phyloP scores from a whole-genome alignment of 1,140 invertebrate species.

The Carposina sasakii region DNA sequence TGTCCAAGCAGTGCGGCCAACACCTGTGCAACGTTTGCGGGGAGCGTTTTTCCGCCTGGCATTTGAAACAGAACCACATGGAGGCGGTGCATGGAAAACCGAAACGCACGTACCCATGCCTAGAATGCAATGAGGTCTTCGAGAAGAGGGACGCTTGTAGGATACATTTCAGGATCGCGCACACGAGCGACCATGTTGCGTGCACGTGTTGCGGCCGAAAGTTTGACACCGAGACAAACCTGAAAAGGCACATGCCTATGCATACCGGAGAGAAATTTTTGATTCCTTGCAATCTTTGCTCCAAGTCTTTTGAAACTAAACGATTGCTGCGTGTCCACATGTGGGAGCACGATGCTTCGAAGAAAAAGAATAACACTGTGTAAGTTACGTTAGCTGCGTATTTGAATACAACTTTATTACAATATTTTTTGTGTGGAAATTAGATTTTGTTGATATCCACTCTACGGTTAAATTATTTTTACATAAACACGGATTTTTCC shows the following conservation, averaged over 20 bases:
- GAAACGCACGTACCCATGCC: constrained; percentile 34
- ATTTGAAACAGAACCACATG: constrained; percentile 33
- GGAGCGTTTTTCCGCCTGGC: constrained; percentile 39
- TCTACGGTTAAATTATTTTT: no score
- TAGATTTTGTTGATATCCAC: no score
- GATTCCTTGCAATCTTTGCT: constrained; percentile 64
- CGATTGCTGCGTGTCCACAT: constrained; percentile 38
- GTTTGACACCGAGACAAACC: constrained; percentile 35
- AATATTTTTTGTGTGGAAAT: no score
- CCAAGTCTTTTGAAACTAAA: constrained; percentile 29
- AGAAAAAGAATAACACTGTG: no score
- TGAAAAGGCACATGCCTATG: background rate
- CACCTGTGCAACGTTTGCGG: constrained; percentile 38
- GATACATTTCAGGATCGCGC: constrained; percentile 37
- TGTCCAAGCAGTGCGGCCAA: constrained; percentile 36
- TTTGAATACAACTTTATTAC: no score
- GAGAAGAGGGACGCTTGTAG: constrained; percentile 32
- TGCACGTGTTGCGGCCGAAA: constrained; percentile 39
- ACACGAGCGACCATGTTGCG: constrained; percentile 34
- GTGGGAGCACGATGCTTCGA: constrained; percentile 71
- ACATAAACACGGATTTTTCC: no score
- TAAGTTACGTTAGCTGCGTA: no score
- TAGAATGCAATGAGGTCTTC: constrained; percentile 37
- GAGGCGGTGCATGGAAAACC: constrained; percentile 31
- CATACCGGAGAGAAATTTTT: constrained; percentile 18